Conservation (phyloP, 2,797 vertebrate species). For the Choloepus didactylus region DNA sequence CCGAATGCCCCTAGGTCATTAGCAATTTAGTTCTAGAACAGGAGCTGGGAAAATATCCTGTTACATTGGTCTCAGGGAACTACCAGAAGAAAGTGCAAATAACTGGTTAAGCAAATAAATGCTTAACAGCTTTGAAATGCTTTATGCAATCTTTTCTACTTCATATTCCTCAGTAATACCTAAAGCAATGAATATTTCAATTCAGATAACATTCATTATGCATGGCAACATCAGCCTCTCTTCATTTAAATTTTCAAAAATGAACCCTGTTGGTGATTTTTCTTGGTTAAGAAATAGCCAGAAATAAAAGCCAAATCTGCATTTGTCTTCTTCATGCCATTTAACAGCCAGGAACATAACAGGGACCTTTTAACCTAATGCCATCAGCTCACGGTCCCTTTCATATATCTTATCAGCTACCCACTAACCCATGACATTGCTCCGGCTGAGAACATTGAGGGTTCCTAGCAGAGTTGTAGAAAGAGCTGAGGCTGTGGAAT, state of each 20-base stretch:
- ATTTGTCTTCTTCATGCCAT: neutral
- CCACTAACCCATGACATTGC: neutral
- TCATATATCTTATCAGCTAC: neutral
- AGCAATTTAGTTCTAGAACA: constrained; percentile 56
- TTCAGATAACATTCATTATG: neutral
- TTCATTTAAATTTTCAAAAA: constrained; percentile 48
- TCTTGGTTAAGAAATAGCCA: constrained; percentile 30
- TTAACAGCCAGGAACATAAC: neutral
- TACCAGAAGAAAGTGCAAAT: neutral
- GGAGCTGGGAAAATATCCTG: constrained; percentile 5
- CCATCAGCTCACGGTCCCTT: neutral
- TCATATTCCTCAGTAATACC: neutral
- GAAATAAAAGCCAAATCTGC: constrained; percentile 3
- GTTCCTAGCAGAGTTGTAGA: neutral
- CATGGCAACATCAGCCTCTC: neutral
- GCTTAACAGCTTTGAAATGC: constrained; percentile 33
- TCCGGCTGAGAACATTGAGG: neutral
- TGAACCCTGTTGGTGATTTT: neutral
- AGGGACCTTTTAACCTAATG: neutral
- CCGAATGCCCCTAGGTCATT: neutral
- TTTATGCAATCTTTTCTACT: neutral
- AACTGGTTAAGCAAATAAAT: constrained; percentile 54
- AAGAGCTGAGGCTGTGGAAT: neutral
- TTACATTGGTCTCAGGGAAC: neutral
- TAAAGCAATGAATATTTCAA: constrained; percentile 28